phyloP scores from a whole-genome alignment of 2,888 invertebrate species.

The Cephus pygmeus region DNA sequence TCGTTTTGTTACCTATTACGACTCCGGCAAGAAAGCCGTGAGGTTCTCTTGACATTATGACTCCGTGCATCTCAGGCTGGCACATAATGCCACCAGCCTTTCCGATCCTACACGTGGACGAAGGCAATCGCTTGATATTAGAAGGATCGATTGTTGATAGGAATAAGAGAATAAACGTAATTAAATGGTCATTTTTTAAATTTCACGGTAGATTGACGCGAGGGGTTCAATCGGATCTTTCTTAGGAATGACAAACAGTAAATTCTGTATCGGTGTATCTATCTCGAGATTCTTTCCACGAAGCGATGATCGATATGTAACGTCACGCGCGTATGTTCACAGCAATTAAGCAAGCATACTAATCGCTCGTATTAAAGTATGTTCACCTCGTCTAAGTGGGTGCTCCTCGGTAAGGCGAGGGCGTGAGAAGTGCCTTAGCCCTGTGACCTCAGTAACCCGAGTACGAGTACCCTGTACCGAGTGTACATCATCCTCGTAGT shows the following conservation, averaged over 20 bases:
- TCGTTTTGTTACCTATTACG: not conserved
- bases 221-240: not conserved
- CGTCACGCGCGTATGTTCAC: constrained; percentile 58
- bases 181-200: not conserved
- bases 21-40: not conserved
- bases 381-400: constrained; percentile 60
- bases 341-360: constrained; percentile 63
- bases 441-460: constrained; percentile 62
- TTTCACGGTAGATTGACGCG: not conserved
- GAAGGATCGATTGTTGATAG: not conserved
- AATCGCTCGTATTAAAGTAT: constrained; percentile 60
- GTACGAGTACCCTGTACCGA: constrained; percentile 25
- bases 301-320: constrained; percentile 55
- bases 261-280: not conserved
- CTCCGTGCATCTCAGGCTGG: not conserved
- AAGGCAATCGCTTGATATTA: not conserved
- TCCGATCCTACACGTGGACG: not conserved
- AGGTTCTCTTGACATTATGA: constrained; percentile 1
- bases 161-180: not conserved
- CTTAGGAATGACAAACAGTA: not conserved
- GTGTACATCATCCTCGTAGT: not conserved
- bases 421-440: constrained; percentile 66
- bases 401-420: constrained; percentile 60
- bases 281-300: not conserved
- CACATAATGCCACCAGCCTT: not conserved